phyloP scores from a whole-genome alignment of 2,113 vertebrate genomes.

The Entosphenus tridentatus region DNA sequence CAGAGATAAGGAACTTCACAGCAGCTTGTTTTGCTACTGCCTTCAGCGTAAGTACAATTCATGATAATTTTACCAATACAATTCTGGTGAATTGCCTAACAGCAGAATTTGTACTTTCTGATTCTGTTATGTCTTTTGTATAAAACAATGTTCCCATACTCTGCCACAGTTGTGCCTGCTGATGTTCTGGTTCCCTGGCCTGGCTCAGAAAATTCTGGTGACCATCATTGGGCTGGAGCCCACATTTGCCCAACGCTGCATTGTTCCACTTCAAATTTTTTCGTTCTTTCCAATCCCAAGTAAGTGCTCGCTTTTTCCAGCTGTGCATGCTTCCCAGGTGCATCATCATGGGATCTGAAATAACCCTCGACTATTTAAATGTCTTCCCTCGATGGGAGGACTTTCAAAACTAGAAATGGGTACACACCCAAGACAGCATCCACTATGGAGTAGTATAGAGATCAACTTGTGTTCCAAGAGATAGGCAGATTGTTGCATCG shows the following conservation, averaged over 20 bases:
- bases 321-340: background rate
- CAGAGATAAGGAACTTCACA: too few relatives aligned
- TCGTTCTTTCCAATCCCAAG: conserved; percentile 94
- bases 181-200: conserved; percentile 76
- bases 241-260: conserved; percentile 63
- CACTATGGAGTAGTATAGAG: background rate
- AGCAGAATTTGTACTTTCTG: too few relatives aligned
- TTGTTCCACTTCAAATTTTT: conserved; percentile 65
- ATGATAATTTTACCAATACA: too few relatives aligned
- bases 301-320: conserved; percentile 15
- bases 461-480: background rate
- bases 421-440: background rate
- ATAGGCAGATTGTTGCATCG: too few relatives aligned
- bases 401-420: background rate
- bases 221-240: conserved; percentile 72
- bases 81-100: too few relatives aligned
- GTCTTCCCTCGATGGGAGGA: background rate
- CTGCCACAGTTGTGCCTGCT: conserved; percentile 59
- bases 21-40: too few relatives aligned
- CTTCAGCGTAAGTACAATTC: too few relatives aligned
- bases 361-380: background rate
- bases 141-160: background rate
- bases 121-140: too few relatives aligned
- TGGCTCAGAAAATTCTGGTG: conserved; percentile 80
- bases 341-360: background rate